phyloP scores from a whole-genome alignment of 1,140 invertebrate species.

The Sarcophaga peregrina region DNA sequence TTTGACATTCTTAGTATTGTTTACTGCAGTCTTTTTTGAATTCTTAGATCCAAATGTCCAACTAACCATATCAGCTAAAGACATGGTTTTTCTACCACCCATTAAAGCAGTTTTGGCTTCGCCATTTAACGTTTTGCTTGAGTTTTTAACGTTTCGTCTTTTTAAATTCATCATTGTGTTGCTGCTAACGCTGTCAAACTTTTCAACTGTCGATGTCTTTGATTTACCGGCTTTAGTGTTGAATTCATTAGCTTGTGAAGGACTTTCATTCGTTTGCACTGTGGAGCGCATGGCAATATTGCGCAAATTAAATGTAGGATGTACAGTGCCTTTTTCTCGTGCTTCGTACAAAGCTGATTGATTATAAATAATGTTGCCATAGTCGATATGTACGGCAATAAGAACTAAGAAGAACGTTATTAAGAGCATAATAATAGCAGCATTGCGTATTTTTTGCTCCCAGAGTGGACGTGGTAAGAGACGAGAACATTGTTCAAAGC shows the following conservation, averaged over 20 bases:
- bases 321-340: slow-evolving; percentile 67
- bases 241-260: background rate
- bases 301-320: slow-evolving; percentile 73
- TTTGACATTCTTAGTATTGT: background rate
- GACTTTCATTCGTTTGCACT: slow-evolving; percentile 46
- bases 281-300: slow-evolving; percentile 58
- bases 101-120: background rate
- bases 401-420: slow-evolving; percentile 76
- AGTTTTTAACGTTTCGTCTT: slow-evolving; percentile 1
- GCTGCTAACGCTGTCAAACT: background rate
- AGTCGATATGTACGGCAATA: slow-evolving; percentile 79
- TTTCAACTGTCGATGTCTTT: background rate
- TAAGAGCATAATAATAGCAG: slow-evolving; percentile 73
- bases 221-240: background rate
- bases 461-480: slow-evolving; percentile 81
- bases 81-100: background rate
- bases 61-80: slow-evolving; percentile 27
- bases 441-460: slow-evolving; percentile 81
- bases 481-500: slow-evolving; percentile 79
- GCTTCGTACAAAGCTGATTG: slow-evolving; percentile 68
- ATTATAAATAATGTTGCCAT: slow-evolving; percentile 75
- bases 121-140: background rate
- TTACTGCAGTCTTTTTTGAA: background rate
- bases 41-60: slow-evolving; percentile 26
- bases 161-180: background rate